These are phyloP conservation scores for Chiloscyllium plagiosum DNA, from an alignment of 2,113 vertebrate species.

Conservation along the genomic window DNA sequence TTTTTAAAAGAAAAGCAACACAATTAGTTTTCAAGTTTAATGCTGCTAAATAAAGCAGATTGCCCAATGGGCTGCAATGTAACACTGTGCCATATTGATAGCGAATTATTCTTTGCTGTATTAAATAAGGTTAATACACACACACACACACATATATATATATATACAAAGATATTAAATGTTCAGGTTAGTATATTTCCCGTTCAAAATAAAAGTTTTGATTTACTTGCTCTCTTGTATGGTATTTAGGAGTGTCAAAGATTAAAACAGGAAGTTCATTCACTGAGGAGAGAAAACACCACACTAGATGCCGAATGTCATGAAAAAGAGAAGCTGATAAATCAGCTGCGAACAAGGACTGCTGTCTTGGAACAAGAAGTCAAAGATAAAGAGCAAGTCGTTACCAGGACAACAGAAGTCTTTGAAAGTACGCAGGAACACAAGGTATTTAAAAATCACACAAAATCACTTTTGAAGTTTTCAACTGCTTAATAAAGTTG, in stretches of 20 bases:
- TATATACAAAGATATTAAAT: not conserved
- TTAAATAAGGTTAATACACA: not conserved
- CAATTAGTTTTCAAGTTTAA: not conserved
- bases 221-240: not conserved
- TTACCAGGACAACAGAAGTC: slow-evolving; percentile 31
- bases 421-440: slow-evolving; percentile 40
- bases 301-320: slow-evolving; percentile 40
- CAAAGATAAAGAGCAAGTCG: slow-evolving; percentile 39
- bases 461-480: not conserved
- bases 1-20: slow-evolving; percentile 40
- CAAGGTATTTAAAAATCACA: not conserved
- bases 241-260: slow-evolving; percentile 41
- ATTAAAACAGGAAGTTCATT: slow-evolving; percentile 41
- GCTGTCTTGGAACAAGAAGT: slow-evolving; percentile 42
- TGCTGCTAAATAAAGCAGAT: not conserved
- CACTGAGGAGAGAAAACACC: slow-evolving; percentile 39
- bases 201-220: not conserved
- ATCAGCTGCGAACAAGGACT: slow-evolving; percentile 35
- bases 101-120: not conserved
- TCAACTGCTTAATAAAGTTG: not conserved
- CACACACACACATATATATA: too few relatives aligned
- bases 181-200: not conserved
- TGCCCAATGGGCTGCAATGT: not conserved
- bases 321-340: slow-evolving; percentile 41
- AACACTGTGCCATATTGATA: not conserved